phyloP scores from a whole-genome alignment of 2,888 invertebrate species.

The Rhingia campestris region DNA sequence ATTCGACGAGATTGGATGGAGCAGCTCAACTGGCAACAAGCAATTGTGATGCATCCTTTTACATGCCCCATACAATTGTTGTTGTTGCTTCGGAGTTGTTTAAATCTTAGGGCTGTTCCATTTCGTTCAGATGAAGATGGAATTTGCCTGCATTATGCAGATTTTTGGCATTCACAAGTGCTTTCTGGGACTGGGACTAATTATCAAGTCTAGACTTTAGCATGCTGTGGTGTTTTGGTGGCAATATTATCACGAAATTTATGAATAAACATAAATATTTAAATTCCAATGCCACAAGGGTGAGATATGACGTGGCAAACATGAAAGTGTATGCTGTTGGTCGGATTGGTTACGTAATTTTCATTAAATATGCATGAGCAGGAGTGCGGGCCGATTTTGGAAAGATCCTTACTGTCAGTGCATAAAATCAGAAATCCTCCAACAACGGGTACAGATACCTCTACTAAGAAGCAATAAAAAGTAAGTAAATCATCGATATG shows the following conservation, averaged over 20 bases:
- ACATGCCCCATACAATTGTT: not conserved
- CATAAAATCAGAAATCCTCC: not conserved
- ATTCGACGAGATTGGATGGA: slow-evolving; percentile 5
- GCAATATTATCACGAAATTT: slow-evolving; percentile 10
- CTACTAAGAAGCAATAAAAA: slow-evolving; percentile 41
- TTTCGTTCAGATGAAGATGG: too few species aligned
- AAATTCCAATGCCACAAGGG: not conserved
- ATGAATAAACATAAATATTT: slow-evolving; percentile 44
- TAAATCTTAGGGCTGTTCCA: slow-evolving; percentile 9
- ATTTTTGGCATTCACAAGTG: slow-evolving; percentile 35
- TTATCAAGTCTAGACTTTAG: slow-evolving; percentile 46
- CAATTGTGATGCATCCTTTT: not conserved
- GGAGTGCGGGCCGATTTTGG: not conserved
- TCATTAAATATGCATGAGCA: slow-evolving; percentile 3
- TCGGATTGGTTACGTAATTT: not conserved
- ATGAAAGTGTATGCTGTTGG: not conserved
- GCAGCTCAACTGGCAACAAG: slow-evolving; percentile 16
- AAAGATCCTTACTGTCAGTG: too few species aligned
- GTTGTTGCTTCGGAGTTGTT: slow-evolving; percentile 21
- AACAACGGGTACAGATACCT: not conserved
- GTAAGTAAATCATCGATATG: slow-evolving; percentile 36
- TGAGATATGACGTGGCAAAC: not conserved
- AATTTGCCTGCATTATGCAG: slow-evolving; percentile 28
- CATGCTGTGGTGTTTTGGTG: not conserved
- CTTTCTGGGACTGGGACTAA: slow-evolving; percentile 19